Conservation (phyloP, 1,140 invertebrate genomes). For the Cyrtorhinus lividipennis region DNA sequence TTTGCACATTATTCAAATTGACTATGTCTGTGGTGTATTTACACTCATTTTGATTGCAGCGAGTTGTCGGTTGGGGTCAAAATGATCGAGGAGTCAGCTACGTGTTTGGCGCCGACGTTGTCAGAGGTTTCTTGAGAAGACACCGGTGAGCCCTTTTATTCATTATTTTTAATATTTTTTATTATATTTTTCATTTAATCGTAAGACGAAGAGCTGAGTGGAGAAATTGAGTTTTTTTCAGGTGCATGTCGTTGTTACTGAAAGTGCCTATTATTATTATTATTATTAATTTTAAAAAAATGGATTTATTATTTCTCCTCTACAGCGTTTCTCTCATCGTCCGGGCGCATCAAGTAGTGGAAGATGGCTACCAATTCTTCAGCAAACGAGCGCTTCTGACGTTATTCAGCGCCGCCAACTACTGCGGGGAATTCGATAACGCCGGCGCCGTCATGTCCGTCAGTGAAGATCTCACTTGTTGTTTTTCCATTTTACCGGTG, state of each 20-base stretch:
- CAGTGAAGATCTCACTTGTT: slow-evolving; percentile 60
- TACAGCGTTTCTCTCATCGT: slow-evolving; percentile 56
- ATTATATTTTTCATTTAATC: neutral
- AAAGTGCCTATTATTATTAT: neutral
- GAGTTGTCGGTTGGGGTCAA: slow-evolving; percentile 72
- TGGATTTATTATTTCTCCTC: neutral
- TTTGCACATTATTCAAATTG: too few relatives aligned
- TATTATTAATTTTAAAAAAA: neutral
- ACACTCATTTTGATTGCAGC: slow-evolving; percentile 34
- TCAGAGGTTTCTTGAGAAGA: slow-evolving; percentile 68
- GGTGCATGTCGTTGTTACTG: too few relatives aligned
- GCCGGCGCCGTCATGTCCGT: slow-evolving; percentile 70
- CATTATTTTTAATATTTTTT: too few relatives aligned
- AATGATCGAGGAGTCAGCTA: slow-evolving; percentile 81
- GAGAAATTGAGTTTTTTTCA: too few relatives aligned
- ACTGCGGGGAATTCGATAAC: slow-evolving; percentile 78
- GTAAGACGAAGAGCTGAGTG: too few relatives aligned
- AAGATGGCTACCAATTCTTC: slow-evolving; percentile 85
- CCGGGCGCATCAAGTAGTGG: slow-evolving; percentile 78
- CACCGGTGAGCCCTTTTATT: slow-evolving; percentile 59
- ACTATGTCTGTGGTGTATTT: too few relatives aligned
- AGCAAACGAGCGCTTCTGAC: slow-evolving; percentile 82
- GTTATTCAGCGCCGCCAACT: slow-evolving; percentile 77
- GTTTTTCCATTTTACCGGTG: slow-evolving; percentile 34
- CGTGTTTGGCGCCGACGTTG: slow-evolving; percentile 71